Evolutionary conservation across 2,797 vertebrate species (phyloP), one percentile per base, ranked within the genome.

Genomic region (Myotis planiceps): DNA sequence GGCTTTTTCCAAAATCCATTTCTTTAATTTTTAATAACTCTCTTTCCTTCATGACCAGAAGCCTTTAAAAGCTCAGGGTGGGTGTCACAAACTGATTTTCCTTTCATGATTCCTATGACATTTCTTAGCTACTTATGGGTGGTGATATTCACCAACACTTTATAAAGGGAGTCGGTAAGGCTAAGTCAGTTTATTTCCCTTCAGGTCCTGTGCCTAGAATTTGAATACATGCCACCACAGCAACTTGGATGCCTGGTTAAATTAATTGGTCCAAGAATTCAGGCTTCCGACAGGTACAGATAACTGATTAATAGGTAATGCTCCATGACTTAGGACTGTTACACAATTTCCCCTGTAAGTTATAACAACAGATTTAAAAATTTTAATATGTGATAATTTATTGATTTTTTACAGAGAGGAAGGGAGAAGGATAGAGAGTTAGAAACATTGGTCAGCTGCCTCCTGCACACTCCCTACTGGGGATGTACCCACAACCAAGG

Each of bases 21-120:
- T 90, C 47, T 94, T 92, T 90, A 97, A 95, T 92, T 95, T 96
- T 95, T 94, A 97, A 94, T 94, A 96, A 76, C 58, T 19, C 13
- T 65, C 63, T 94, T 93, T 95, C 51, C 21, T 92, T 86, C 69
- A 37, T 96, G 32, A 34, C 34, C 53, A 88, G 63, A 88, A 89
- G 34, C 15, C 25, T 74, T 90, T 69, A 96, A 92, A 92, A 92
- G 65, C n/a, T n/a, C 78, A 49, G 82, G 45, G 78, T 58, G 76
- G 32, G 65, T 68, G 2, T 68, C 93, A 78, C 42, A 65, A 58
- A 83, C 37, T 13, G 12, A 69, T 88, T 91, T 96, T 25, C 65
- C 49, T 94, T 76, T 83, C 60, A 25, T 53, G 27, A 65, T 81
- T 90, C 78, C 68, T 42, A 0, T 90, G 72, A 89, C 55, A 92